Evolutionary conservation across 2,113 vertebrate species (phyloP).

Genomic region (Felis catus): DNA sequence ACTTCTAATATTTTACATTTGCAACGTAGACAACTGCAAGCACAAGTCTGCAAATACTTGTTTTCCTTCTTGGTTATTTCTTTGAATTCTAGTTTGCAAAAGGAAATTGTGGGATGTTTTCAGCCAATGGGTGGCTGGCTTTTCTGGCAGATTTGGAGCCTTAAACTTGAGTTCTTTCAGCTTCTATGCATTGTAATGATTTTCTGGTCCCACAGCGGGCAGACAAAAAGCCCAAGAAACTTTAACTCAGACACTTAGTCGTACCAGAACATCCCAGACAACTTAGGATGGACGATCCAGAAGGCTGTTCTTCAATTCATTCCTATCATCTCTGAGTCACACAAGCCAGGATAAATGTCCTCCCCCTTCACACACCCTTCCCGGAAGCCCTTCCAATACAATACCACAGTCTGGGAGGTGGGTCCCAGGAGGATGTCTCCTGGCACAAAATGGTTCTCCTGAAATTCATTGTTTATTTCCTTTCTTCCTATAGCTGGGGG

Average conservation of each 20-base stretch:
- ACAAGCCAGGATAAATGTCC: not conserved
- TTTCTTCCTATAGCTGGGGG: not conserved
- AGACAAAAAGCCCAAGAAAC: not conserved
- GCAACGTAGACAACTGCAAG: not conserved
- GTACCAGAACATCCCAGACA: not conserved
- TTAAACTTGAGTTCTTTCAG: not conserved
- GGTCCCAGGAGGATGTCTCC: constrained; percentile 11
- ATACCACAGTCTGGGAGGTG: not conserved
- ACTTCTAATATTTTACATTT: not conserved
- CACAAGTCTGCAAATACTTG: not conserved
- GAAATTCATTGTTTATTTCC: constrained; percentile 43
- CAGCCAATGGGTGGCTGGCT: not conserved
- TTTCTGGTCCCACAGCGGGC: not conserved
- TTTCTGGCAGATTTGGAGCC: not conserved
- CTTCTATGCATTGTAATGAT: not conserved
- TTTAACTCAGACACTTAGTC: not conserved
- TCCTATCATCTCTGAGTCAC: not conserved
- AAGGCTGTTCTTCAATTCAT: not conserved
- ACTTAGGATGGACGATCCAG: not conserved
- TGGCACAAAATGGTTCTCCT: not conserved
- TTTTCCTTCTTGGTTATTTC: constrained; percentile 32
- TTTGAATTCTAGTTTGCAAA: constrained; percentile 19
- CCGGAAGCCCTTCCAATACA: not conserved
- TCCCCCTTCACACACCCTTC: not conserved
- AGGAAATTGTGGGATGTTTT: not conserved